Percentiles rank a stretch among this genome's conserved stretches.
These are phyloP conservation scores for Anas georgica DNA, from an alignment of 2,797 vertebrate genomes.

Conservation along the genomic window DNA sequence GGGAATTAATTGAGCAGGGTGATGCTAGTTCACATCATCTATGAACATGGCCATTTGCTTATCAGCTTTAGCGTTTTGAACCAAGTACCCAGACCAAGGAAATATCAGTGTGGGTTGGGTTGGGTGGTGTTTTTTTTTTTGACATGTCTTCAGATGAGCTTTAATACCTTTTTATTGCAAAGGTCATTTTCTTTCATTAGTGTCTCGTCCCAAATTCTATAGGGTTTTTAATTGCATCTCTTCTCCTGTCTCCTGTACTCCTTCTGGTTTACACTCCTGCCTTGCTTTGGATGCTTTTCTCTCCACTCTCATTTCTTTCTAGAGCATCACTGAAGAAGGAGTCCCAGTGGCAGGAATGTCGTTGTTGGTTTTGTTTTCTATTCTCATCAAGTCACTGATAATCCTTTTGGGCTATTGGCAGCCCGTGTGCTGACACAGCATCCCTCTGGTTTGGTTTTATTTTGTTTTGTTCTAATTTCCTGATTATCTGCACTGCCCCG, in stretches of 20 bases:
- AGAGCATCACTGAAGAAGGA: neutral
- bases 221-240: neutral
- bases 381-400: constrained; percentile 36
- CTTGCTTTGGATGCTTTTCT: neutral
- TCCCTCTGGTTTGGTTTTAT: constrained; percentile 39
- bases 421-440: neutral
- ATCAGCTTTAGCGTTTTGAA: neutral
- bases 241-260: neutral
- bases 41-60: neutral
- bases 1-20: neutral
- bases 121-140: neutral
- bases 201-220: neutral
- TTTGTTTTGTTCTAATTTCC: constrained; percentile 67
- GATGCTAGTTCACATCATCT: neutral
- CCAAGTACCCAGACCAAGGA: neutral
- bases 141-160: neutral
- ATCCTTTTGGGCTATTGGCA: constrained; percentile 41
- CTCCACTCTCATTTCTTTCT: neutral
- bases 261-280: neutral
- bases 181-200: neutral
- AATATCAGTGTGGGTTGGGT: neutral
- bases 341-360: constrained; percentile 6
- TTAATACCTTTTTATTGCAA: neutral
- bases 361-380: constrained; percentile 48
- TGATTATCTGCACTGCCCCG: constrained; percentile 49